Base-by-base conservation (phyloP, 1,140 invertebrate species). In the Physella acuta region DNA sequence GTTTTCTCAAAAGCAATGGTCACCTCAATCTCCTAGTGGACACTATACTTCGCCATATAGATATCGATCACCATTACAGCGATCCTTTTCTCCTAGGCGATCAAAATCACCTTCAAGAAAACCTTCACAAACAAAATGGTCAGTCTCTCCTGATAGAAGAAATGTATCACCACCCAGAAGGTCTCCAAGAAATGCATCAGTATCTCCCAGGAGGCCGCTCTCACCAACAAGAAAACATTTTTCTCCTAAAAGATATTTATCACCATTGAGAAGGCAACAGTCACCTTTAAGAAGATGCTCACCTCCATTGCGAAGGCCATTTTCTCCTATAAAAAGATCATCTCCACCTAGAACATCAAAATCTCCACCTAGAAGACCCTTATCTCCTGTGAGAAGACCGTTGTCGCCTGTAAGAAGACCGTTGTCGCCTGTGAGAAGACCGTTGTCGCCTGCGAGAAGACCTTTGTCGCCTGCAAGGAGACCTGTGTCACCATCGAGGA, bases 31-130 rank as follows among this genome's bases (percentile, higher is more conserved):
- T n/a, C n/a, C n/a, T n/a, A n/a, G n/a, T n/a, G n/a, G n/a, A n/a
- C n/a, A n/a, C n/a, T n/a, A n/a, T n/a, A n/a, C n/a, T n/a, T n/a
- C n/a, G n/a, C n/a, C n/a, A n/a, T n/a, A n/a, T n/a, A n/a, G n/a
- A n/a, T n/a, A n/a, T n/a, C n/a, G n/a, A n/a, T n/a, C n/a, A 30
- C 49, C 62, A 52, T 11, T 44, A 64, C 26, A 31, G n/a, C 16
- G 3, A 64, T 64, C 60, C 49, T 14, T 63, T 5, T 63, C 60
- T 44, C 60, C 60, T 24, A 16, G 26, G 28, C 8, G 58, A 34
- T 34, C 17, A 24, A 2, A 16, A 30, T 37, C 34, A 39, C 28
- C 60, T 44, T 37, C 3, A 39, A 8, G 20, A 11, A 62, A 34
- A 44, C 20, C 60, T 26, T 20, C 53, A 55, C 8, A n/a, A n/a